Base-by-base conservation (phyloP, 2,797 vertebrate genomes). In the Craterocephalus amniculus region DNA sequence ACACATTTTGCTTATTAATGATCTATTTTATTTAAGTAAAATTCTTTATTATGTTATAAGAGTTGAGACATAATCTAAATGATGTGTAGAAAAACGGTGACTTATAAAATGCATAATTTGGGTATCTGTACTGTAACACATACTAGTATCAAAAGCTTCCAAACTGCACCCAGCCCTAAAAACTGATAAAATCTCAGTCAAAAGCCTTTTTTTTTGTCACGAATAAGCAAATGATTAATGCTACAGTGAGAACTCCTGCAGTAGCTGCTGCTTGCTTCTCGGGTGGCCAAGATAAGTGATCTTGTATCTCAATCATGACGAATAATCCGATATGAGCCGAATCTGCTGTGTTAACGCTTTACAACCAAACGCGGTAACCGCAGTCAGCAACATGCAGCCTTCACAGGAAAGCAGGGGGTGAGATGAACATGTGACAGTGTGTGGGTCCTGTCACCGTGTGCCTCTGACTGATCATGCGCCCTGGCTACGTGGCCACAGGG, bases 101-200 rank as follows among this genome's bases (percentile, higher is more conserved):
- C 14, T 45, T 45, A 34, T n/a, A 58, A 80, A 66, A 58, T 5
- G 0, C 10, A 34, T 31, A 13, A 49, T 74, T 63, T 61, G 64
- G 60, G 56, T 55, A 48, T 62, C 7, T 63, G 32, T 51, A 52
- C 14, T 45, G 22, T 40, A 65, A 70, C 35, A 26, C 32, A 6
- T 54, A 63, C 34, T 11, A 22, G 58, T 32, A 51, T 35, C n/a
- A 26, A 54, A 43, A 43, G 16, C 14, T 36, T 36, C 20, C 9
- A 6, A 56, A 14, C 27, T 36, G 20, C 35, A 60, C 1, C 22
- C 29, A 34, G 20, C 5, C 22, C 11, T 2, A 4, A 5, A 40
- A 68, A 7, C 10, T 22, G 20, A 51, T 14, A 35, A 43, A 61
- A 34, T 20, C 11, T 31, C 31, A 31, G n/a, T 14, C 24, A 40